phyloP scores from a whole-genome alignment of 1,140 invertebrate genomes.

The Procambarus virginalis region DNA sequence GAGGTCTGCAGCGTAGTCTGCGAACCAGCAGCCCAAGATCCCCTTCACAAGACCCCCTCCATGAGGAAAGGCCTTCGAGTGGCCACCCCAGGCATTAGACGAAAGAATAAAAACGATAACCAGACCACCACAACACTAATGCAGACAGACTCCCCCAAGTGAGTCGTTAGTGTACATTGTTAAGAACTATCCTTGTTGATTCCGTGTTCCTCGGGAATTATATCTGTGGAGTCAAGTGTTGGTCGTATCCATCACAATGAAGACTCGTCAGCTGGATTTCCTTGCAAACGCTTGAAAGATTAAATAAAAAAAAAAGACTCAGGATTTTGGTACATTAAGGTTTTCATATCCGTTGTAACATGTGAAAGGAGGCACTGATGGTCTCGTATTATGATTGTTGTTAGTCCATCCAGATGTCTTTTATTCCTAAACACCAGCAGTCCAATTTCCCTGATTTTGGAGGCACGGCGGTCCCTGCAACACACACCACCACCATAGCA shows the following conservation, averaged over 20 bases:
- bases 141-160: slow-evolving; percentile 2
- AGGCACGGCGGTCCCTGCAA: not conserved
- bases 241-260: not conserved
- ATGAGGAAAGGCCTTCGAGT: not conserved
- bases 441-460: not conserved
- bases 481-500: not conserved
- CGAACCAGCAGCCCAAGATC: not conserved
- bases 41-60: not conserved
- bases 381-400: not conserved
- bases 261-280: not conserved
- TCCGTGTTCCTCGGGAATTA: not conserved
- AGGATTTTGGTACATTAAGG: slow-evolving; percentile 4
- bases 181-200: not conserved
- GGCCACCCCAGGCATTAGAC: slow-evolving; percentile 12
- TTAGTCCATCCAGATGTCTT: not conserved
- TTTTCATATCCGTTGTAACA: not conserved
- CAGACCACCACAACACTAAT: slow-evolving; percentile 1
- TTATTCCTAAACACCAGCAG: too few species aligned
- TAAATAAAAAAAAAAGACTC: not conserved
- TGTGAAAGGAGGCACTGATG: too few species aligned
- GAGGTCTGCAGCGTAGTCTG: slow-evolving; percentile 4
- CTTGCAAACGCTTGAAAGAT: not conserved
- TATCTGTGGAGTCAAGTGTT: not conserved
- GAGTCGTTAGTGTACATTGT: not conserved
- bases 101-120: slow-evolving; percentile 2